Percentiles rank a stretch among this genome's conserved stretches.
Conservation (phyloP, 1,140 invertebrate species). For the Adoxophyes honmai region DNA sequence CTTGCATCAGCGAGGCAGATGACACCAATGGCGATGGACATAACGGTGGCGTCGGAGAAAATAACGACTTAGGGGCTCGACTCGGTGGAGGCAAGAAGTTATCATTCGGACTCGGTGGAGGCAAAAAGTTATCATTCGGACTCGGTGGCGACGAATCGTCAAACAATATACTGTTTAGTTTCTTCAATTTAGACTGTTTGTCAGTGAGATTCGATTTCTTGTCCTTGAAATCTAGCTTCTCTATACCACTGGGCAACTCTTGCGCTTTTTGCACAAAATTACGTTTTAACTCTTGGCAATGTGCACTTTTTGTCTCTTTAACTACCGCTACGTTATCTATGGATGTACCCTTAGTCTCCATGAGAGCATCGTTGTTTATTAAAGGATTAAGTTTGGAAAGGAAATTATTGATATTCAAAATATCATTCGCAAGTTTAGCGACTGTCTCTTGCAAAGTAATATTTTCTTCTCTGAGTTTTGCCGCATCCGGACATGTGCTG, state of each 20-base stretch:
- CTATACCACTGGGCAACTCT: no score
- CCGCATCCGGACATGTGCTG: conserved; percentile 27
- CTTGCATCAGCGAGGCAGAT: no score
- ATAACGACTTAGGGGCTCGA: neutral
- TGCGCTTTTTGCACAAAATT: no score
- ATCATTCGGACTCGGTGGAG: neutral
- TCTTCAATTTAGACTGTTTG: neutral
- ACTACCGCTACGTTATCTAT: no score
- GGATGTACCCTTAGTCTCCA: no score
- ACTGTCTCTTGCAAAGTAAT: conserved; percentile 31
- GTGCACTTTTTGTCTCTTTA: no score
- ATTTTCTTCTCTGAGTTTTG: conserved; percentile 35
- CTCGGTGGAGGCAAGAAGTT: neutral
- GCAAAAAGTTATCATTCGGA: neutral
- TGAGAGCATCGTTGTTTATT: no score
- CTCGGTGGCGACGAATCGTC: neutral
- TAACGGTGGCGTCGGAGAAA: neutral
- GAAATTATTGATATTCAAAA: conserved; percentile 36
- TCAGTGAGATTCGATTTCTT: neutral
- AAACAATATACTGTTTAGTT: neutral
- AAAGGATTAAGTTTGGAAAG: no score
- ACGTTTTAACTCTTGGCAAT: no score
- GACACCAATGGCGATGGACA: neutral
- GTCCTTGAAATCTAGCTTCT: neutral
- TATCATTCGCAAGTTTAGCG: conserved; percentile 32